Percentiles rank a stretch among this genome's conserved stretches.
These are phyloP conservation scores for Gephyroberyx darwinii DNA, from an alignment of 2,797 vertebrate species.

Conservation along the genomic window DNA sequence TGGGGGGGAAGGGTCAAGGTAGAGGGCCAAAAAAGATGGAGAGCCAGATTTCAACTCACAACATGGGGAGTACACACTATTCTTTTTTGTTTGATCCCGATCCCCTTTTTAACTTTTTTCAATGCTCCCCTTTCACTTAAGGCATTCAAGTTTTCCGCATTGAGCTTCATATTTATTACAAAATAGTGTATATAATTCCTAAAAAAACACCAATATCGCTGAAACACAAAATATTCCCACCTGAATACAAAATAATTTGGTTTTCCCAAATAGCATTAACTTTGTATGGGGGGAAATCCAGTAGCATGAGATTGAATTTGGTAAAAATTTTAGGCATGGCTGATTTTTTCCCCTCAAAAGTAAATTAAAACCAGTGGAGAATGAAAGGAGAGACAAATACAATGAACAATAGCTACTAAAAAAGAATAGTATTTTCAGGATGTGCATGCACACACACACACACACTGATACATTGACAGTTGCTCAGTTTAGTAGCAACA, in stretches of 20 bases:
- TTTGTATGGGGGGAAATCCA: not conserved
- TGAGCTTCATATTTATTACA: not conserved
- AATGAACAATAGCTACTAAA: constrained; percentile 5
- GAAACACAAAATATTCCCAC: not conserved
- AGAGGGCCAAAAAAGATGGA: not conserved
- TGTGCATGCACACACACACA: not conserved
- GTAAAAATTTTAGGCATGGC: not conserved
- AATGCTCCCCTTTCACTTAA: too few relatives aligned
- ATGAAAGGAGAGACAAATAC: not conserved
- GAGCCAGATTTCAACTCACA: not conserved
- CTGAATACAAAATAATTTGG: constrained; percentile 2
- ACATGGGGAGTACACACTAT: not conserved
- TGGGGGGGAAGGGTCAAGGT: too few relatives aligned
- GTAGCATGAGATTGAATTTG: constrained; percentile 10
- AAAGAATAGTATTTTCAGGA: not conserved
- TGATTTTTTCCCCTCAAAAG: not conserved
- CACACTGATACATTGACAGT: not conserved
- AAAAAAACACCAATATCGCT: not conserved
- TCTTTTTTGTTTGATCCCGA: not conserved
- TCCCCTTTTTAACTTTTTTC: too few relatives aligned
- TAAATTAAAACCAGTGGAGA: constrained; percentile 11
- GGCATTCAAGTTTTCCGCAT: not conserved
- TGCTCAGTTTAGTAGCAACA: not conserved
- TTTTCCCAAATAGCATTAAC: not conserved
- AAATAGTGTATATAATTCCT: not conserved